These are phyloP conservation scores for Podotricha telesiphe DNA, from an alignment of 2,888 invertebrate species.

Conservation along the genomic window DNA sequence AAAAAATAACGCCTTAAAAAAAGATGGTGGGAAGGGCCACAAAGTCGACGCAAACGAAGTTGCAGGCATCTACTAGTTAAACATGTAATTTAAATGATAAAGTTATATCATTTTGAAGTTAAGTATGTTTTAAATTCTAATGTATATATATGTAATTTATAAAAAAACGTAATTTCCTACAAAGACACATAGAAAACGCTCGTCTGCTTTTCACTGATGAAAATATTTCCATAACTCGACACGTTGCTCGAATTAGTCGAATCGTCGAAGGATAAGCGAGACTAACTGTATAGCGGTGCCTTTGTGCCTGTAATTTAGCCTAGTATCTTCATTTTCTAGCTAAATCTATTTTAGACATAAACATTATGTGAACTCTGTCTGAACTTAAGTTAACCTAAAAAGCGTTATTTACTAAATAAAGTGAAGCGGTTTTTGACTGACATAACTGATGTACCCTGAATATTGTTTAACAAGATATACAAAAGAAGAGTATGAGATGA, in stretches of 20 bases:
- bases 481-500: too few relatives aligned
- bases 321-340: constrained; percentile 15
- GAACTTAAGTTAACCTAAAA: constrained; percentile 16
- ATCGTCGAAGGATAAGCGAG: constrained; percentile 47
- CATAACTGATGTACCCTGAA: background rate
- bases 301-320: constrained; percentile 24
- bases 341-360: constrained; percentile 13
- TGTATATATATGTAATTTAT: too few relatives aligned
- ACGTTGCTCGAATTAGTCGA: constrained; percentile 59
- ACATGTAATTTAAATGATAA: too few relatives aligned
- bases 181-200: constrained; percentile 36
- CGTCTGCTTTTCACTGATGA: constrained; percentile 38
- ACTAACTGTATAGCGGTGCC: constrained; percentile 39
- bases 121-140: too few relatives aligned
- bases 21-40: too few relatives aligned
- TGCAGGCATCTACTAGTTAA: too few relatives aligned
- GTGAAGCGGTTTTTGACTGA: background rate
- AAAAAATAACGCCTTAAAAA: too few relatives aligned
- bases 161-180: background rate
- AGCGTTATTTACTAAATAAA: constrained; percentile 6
- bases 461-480: background rate
- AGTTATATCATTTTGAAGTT: too few relatives aligned
- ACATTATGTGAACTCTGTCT: background rate
- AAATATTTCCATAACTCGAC: constrained; percentile 32
- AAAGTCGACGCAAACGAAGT: too few relatives aligned